These are phyloP conservation scores for Sarcoramphus papa DNA, from an alignment of 2,797 vertebrate species.

Conservation along the genomic window DNA sequence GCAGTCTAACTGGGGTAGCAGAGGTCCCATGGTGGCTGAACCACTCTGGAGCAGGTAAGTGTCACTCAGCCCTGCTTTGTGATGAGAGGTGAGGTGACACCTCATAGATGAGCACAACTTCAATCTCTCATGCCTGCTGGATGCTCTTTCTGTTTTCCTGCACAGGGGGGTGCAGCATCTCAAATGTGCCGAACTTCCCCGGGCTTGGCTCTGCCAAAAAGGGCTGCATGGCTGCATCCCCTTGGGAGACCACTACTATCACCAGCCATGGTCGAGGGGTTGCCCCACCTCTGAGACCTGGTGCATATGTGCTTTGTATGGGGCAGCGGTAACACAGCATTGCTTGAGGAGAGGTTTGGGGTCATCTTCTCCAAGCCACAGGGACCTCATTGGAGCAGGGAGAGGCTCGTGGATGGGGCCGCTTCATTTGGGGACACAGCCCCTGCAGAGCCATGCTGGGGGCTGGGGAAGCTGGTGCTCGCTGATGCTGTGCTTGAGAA, in stretches of 20 bases:
- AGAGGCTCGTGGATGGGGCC: neutral
- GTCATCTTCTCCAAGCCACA: neutral
- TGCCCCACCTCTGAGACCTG: too few relatives aligned
- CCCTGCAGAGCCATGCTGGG: neutral
- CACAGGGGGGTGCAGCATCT: neutral
- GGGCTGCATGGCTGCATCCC: neutral
- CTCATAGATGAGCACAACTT: too few relatives aligned
- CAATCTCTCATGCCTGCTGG: too few relatives aligned
- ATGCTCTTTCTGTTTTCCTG: neutral
- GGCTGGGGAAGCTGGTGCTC: neutral
- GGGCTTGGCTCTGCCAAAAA: neutral
- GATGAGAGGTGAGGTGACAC: too few relatives aligned
- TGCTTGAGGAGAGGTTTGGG: neutral
- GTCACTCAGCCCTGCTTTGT: too few relatives aligned
- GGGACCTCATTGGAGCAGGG: too few relatives aligned
- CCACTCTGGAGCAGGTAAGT: too few relatives aligned
- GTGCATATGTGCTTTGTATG: neutral
- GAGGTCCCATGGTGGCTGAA: too few relatives aligned
- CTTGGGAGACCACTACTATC: neutral
- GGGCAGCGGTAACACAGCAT: neutral
- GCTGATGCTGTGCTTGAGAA: neutral
- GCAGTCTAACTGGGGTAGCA: too few relatives aligned
- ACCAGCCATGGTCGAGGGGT: neutral
- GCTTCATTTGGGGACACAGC: neutral
- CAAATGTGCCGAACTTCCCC: neutral